Evolutionary conservation across 2,113 vertebrate species (phyloP), one percentile per base, ranked within the genome.

Genomic region (Isichthys henryi): DNA sequence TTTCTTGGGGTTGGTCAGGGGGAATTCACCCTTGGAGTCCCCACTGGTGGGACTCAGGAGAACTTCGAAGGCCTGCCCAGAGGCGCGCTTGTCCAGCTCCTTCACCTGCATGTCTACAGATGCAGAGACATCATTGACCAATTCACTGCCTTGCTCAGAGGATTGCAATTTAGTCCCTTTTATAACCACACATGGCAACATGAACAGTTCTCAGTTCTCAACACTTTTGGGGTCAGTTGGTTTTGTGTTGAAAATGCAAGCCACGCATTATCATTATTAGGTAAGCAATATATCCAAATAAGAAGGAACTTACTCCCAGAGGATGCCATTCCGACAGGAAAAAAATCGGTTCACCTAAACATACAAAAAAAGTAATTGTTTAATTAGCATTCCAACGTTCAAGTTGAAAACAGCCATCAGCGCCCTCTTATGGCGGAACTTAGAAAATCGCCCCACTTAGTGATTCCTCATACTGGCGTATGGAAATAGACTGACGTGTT

Each of bases 11-110:
- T 97, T 96, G 48, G 97, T 97, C 74, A 99, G 95, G 0, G 97
- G 97, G 92, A 99, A 98, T 27, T 99, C 98, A 0, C 94, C 94
- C 91, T 97, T 98, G 1, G 95, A 92, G 11, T 99, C 98, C 88
- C 97, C 96, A 1, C 95, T 95, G 49, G 95, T 96, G 88, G 96
- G 96, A 58, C 93, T 96, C 48, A 99, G 95, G 70, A 99, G 97
- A 90, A 99, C 97, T 95, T 99, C 98, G 92, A 99, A 99, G 13
- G 98, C 98, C 94, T 99, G 98, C 90, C 98, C 98, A 0, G 98
- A 99, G 56, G 98, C 97, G 45, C 98, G 95, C 92, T 99, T 99
- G 93, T 99, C 98, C 90, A 99, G 95, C 92, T 99, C 98, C 92
- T 98, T 99, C 90, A 99, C 97, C 91, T 97, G 96, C 89, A 99